A percentile compares a stretch with the other conserved stretches of the same genome.
Evolutionary conservation across 2,888 invertebrate species (phyloP).

Genomic region (Troides helena): DNA sequence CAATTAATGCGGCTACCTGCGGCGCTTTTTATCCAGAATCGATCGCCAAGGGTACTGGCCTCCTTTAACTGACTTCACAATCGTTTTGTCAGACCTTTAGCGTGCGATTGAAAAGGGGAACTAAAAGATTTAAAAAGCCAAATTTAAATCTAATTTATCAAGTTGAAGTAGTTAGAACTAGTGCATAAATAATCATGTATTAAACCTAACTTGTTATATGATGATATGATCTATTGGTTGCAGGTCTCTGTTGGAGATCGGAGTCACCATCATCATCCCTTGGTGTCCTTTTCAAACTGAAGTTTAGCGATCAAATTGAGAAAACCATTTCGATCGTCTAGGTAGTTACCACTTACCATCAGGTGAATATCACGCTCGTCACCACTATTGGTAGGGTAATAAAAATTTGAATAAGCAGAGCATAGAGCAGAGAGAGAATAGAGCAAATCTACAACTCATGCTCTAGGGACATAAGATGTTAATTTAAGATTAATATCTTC

Average conservation of each 20-base stretch:
- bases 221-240: too few species aligned
- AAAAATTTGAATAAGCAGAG: too few species aligned
- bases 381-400: too few species aligned
- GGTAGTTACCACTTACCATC: too few species aligned
- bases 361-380: too few species aligned
- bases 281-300: too few species aligned
- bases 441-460: too few species aligned
- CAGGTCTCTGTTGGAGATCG: too few species aligned
- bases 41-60: conserved; percentile 55
- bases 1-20: conserved; percentile 77
- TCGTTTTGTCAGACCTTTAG: conserved; percentile 40
- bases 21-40: conserved; percentile 61
- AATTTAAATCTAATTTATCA: conserved; percentile 7
- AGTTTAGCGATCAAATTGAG: too few species aligned
- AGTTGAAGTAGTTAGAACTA: neutral
- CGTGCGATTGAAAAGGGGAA: conserved; percentile 20
- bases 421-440: too few species aligned
- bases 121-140: conserved; percentile 6
- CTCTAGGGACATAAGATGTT: neutral
- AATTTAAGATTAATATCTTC: neutral
- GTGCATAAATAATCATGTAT: neutral
- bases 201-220: neutral
- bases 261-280: too few species aligned
- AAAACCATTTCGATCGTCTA: too few species aligned
- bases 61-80: conserved; percentile 35